Conservation (phyloP, 2,113 vertebrate species). For the Acinonyx jubatus region DNA sequence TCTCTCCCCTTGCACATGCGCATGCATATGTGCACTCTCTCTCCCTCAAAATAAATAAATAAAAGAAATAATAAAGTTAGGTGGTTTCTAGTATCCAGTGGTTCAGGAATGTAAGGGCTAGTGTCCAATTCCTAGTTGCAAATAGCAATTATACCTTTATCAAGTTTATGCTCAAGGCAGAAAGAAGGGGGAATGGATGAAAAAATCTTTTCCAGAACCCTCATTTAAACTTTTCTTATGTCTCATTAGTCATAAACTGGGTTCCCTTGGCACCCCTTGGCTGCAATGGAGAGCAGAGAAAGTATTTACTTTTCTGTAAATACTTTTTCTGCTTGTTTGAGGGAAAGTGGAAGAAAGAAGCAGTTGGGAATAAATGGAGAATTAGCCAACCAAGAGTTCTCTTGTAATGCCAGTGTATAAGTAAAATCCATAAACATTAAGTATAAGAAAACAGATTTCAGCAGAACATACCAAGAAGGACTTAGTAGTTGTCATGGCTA, state of each 20-base stretch:
- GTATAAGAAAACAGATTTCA: background rate
- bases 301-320: background rate
- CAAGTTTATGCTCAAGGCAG: constrained; percentile 27
- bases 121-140: background rate
- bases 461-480: background rate
- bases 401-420: background rate
- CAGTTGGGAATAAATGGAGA: background rate
- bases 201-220: background rate
- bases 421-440: background rate
- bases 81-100: background rate
- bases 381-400: background rate
- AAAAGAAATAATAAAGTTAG: background rate
- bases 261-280: background rate
- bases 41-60: no score
- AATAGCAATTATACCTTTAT: background rate
- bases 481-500: background rate
- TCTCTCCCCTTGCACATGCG: no score
- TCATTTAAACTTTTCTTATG: background rate
- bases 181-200: background rate
- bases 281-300: background rate
- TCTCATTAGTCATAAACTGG: background rate
- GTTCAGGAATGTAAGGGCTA: background rate
- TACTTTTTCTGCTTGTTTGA: background rate
- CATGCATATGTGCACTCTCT: no score
- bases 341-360: background rate